Base-by-base conservation (phyloP, 2,113 vertebrate genomes). In the Delphinus delphis region DNA sequence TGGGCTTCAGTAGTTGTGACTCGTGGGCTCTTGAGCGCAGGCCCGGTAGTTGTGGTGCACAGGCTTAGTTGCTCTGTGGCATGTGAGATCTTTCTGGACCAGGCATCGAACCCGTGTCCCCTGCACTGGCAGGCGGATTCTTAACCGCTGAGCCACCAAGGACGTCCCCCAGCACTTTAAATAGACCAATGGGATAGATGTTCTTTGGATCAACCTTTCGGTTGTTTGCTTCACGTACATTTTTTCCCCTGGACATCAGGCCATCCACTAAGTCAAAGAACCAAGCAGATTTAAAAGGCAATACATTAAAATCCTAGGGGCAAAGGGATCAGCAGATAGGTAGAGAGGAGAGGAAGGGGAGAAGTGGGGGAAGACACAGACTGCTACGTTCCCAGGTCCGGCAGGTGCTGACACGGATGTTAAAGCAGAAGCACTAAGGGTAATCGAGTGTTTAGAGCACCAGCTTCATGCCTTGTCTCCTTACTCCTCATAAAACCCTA, bases 371-470 rank as follows among this genome's bases (percentile, higher is more conserved):
- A 83, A 68, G 77, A 73, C 3, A 3, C 15, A 38, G 23, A 23
- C 28, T 62, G 18, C 62, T n/a, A 1, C 1, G 1, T 23, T n/a
- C 25, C 31, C 38, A 14, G n/a, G 53, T 36, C 2, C 2, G 9
- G 20, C 26, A 9, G 23, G 53, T 12, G 8, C 77, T 25, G n/a
- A 63, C 20, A 20, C 1, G 0, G 47, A 15, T n/a, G 0, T 28
- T 53, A 65, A 67, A 44, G 21, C 44, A 21, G 28, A 33, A 21
- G 55, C 18, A 58, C 55, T 20, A 3, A n/a, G 17, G 83, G 47
- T 31, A 5, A 14, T n/a, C 0, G 1, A 7, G 6, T 47, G n/a
- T 38, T 1, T 36, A 7, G 8, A 88, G 65, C 13, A 9, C 36
- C 62, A 26, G n/a, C 36, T 31, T 38, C 44, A 15, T 0, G 31